phyloP scores from a whole-genome alignment of 2,888 invertebrate genomes.

The Scelioninae gen. 1 region DNA sequence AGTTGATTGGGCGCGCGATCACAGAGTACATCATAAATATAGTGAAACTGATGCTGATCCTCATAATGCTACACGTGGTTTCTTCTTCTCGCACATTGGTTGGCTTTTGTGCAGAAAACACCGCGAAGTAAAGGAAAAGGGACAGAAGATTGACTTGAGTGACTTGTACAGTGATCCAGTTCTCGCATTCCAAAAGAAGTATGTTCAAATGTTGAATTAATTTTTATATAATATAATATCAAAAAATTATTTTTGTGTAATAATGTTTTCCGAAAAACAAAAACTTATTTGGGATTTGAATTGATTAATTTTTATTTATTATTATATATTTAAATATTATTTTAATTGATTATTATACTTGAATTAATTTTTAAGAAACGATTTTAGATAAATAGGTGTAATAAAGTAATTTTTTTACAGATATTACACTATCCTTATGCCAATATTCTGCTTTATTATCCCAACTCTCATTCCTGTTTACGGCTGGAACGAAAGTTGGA shows the following conservation, averaged over 20 bases:
- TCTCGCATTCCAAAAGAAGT: slow-evolving; percentile 95
- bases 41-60: slow-evolving; percentile 97
- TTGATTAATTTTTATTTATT: too few species aligned
- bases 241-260: too few species aligned
- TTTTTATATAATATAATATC: too few species aligned
- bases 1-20: slow-evolving; percentile 91
- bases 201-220: not conserved
- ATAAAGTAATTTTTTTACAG: slow-evolving; percentile 81
- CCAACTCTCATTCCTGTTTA: slow-evolving; percentile 89
- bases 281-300: too few species aligned
- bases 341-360: slow-evolving; percentile 18
- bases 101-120: too few species aligned
- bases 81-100: too few species aligned
- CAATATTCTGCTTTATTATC: slow-evolving; percentile 89
- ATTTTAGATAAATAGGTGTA: not conserved
- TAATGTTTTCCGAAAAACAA: too few species aligned
- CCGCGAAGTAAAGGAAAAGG: too few species aligned
- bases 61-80: slow-evolving; percentile 95
- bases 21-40: slow-evolving; percentile 95
- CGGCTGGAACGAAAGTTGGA: slow-evolving; percentile 89
- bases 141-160: slow-evolving; percentile 92
- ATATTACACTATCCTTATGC: slow-evolving; percentile 88
- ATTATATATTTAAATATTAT: not conserved
- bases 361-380: not conserved
- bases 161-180: slow-evolving; percentile 93